Evolutionary conservation across 2,797 vertebrate species (phyloP), one percentile per base, ranked within the genome.

Genomic region (Phataginus tetradactyla): DNA sequence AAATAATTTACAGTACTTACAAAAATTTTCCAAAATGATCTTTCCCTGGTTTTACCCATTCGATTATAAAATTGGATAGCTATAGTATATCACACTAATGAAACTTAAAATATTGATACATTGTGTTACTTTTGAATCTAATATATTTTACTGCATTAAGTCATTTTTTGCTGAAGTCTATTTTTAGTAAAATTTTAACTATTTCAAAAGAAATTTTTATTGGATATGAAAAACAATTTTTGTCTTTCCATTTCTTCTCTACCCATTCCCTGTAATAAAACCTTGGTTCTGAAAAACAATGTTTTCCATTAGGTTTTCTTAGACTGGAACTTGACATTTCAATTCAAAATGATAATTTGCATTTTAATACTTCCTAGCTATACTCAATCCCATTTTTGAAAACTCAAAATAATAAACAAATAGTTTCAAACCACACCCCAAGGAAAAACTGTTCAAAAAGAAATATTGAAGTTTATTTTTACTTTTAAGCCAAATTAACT

Each of bases 111-210:
- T 72, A 45, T 21, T 85, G n/a, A 63, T 55, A 34, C 11, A 87
- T 64, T 93, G 14, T 91, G 61, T 84, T 69, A 27, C 29, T 91
- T 97, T 91, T 17, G 87, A 95, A 68, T 4, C 3, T 68, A 66
- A 83, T 68, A 21, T 15, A 96, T 77, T 91, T 68, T 3, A 29
- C 23, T 78, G 29, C 37, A 23, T 69, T 69, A 75, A 96, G 63
- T 69, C 25, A 51, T 55, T 66, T 95, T 90, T 92, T 95, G 34
- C 34, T 94, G 10, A 91, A 77, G 32, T 92, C 13, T 95, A 15
- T 75, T 96, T 91, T 84, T n/a, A 63, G 12, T 95, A 79, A 79
- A 92, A 92, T 90, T 95, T 85, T 71, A 78, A 78, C 8, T 91
- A 4, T 61, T 86, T 79, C 51, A 61, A 90, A 68, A 86, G 37